Evolutionary conservation across 2,888 invertebrate species (phyloP).

Genomic region (Heliconius erato): DNA sequence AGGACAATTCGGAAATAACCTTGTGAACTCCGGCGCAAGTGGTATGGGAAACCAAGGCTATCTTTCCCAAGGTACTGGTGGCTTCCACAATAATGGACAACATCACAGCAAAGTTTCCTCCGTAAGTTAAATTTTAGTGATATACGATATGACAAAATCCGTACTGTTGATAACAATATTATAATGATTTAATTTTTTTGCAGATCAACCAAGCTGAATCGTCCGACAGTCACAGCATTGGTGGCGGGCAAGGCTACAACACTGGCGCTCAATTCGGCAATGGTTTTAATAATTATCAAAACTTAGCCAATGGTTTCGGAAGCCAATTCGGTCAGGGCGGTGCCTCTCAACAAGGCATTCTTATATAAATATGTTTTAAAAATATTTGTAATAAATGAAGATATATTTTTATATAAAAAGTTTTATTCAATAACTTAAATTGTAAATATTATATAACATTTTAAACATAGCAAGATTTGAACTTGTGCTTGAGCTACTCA

Average conservation of each 20-base stretch:
- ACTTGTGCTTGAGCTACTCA: too few species aligned
- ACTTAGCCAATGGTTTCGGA: neutral
- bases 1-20: conserved; percentile 36
- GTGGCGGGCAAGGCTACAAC: neutral
- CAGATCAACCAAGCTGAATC: conserved; percentile 39
- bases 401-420: neutral
- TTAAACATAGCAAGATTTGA: neutral
- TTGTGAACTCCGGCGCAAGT: conserved; percentile 39
- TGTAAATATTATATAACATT: neutral
- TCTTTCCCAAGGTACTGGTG: conserved; percentile 43
- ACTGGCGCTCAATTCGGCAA: neutral
- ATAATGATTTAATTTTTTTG: neutral
- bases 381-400: neutral
- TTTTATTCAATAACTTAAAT: neutral
- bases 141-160: neutral
- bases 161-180: neutral
- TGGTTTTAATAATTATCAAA: conserved; percentile 8
- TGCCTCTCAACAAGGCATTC: neutral
- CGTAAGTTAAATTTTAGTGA: conserved; percentile 43
- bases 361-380: neutral
- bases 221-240: conserved; percentile 14
- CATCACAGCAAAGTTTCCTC: conserved; percentile 50
- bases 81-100: conserved; percentile 47
- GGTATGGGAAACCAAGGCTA: conserved; percentile 47
- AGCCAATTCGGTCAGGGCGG: conserved; percentile 14